phyloP scores from a whole-genome alignment of 2,113 vertebrate species.

The Haemorhous mexicanus region DNA sequence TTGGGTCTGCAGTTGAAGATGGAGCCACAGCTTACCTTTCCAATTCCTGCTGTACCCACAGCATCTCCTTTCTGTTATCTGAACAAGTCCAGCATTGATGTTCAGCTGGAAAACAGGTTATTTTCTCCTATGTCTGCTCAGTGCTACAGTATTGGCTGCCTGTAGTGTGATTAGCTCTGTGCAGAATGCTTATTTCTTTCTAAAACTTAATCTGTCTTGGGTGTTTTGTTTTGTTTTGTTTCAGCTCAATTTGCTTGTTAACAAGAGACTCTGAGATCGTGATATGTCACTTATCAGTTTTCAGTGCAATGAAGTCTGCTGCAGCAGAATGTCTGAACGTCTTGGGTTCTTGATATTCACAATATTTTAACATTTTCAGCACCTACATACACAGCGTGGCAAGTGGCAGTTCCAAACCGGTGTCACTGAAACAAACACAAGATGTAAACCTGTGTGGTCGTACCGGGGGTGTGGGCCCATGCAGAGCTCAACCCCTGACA shows the following conservation, averaged over 20 bases:
- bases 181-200: not conserved
- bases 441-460: not conserved
- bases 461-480: not conserved
- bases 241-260: conserved; percentile 24
- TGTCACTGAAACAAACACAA: not conserved
- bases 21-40: not conserved
- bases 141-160: not conserved
- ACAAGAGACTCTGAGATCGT: not conserved
- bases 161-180: not conserved
- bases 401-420: not conserved
- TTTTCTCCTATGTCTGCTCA: not conserved
- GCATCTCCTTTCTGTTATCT: not conserved
- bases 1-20: not conserved
- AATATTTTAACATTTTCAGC: conserved; percentile 25
- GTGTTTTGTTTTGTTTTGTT: conserved; percentile 26
- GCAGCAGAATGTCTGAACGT: conserved; percentile 12
- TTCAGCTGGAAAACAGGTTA: not conserved
- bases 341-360: not conserved
- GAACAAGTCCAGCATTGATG: not conserved
- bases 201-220: not conserved
- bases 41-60: too few species aligned
- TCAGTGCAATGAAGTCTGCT: conserved; percentile 2
- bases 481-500: fast-evolving
- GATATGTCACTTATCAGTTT: conserved; percentile 31
- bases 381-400: not conserved